Evolutionary conservation across 2,888 invertebrate genomes (phyloP).

Genomic region (Thecophora atra): DNA sequence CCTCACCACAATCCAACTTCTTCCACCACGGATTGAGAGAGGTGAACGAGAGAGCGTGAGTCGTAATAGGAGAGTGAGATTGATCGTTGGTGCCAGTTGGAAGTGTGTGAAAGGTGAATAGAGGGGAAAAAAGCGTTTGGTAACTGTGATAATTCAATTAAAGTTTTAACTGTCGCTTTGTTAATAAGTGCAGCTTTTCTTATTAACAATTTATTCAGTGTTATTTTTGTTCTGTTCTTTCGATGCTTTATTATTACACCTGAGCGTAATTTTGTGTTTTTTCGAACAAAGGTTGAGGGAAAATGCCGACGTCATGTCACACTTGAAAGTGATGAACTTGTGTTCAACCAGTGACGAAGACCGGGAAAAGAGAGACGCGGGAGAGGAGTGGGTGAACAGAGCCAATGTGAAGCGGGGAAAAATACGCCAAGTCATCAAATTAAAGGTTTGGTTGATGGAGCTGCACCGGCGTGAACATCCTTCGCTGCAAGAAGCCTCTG

Average conservation of each 20-base stretch:
- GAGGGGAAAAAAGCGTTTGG: too few relatives aligned
- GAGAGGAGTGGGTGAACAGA: too few relatives aligned
- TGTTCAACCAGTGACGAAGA: slow-evolving; percentile 16
- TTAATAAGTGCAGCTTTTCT: slow-evolving; percentile 20
- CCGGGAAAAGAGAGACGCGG: neutral
- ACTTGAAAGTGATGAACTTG: slow-evolving; percentile 31
- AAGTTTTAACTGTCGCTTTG: slow-evolving; percentile 25
- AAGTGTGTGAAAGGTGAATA: too few relatives aligned
- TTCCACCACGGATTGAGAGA: too few relatives aligned
- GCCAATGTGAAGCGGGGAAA: slow-evolving; percentile 6
- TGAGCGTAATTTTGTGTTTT: slow-evolving; percentile 22
- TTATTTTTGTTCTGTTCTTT: neutral
- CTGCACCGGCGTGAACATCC: too few relatives aligned
- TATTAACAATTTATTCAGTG: neutral
- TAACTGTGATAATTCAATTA: neutral
- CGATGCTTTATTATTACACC: slow-evolving; percentile 19
- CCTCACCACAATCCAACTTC: too few relatives aligned
- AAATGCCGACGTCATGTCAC: slow-evolving; percentile 34
- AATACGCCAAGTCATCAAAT: slow-evolving; percentile 35
- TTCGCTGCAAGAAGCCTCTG: too few relatives aligned
- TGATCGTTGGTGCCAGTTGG: too few relatives aligned
- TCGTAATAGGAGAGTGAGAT: too few relatives aligned
- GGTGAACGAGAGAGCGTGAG: too few relatives aligned
- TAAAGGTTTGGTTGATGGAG: slow-evolving; percentile 31
- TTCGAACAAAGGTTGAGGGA: slow-evolving; percentile 11